Base-by-base conservation (phyloP, 2,113 vertebrate species). In the Nyctibius bracteatus region DNA sequence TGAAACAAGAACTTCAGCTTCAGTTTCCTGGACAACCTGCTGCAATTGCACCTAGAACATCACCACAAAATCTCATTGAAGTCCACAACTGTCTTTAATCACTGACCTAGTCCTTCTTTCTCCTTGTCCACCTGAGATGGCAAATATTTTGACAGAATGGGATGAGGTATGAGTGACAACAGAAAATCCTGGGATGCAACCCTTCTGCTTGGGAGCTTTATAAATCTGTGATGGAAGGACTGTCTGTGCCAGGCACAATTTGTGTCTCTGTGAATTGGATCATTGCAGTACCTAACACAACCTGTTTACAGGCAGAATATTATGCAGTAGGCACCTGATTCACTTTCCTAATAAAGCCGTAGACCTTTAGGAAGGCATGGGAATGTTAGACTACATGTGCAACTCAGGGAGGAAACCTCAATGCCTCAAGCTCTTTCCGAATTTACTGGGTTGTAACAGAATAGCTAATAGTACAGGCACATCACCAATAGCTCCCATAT, bases 21-120 rank as follows among this genome's bases (percentile, higher is more conserved):
- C 63, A 61, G 73, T 95, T 85, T 96, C 73, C 93, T 77, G 54
- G 77, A 92, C 77, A 95, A 87, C 80, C 59, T 88, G 74, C 67
- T 82, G 55, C 41, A 68, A 33, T 15, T 18, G 6, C 54, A 62
- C 35, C 30, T 51, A 10, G 31, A 75, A 47, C 16, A 47, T 31
- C 47, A 35, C n/a, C 30, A 68, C 33, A 79, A 75, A 80, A 68
- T 71, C 54, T 61, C 44, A 41, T 67, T 70, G 2, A 82, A 93
- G 30, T 28, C 47, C 70, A 85, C 25, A 59, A 14, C n/a, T 47
- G 14, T 35, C 54, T 82, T 68, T 80, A 89, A 78, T 68, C 35
- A 12, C 27, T 59, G 59, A 66, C 23, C 19, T 62, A 33, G 22
- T 44, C 44, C 9, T 88, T 68, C 57, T 65, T 81, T 30, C 18